These are phyloP conservation scores for Bothrops jararaca DNA, from an alignment of 2,113 vertebrate species.

Conservation along the genomic window DNA sequence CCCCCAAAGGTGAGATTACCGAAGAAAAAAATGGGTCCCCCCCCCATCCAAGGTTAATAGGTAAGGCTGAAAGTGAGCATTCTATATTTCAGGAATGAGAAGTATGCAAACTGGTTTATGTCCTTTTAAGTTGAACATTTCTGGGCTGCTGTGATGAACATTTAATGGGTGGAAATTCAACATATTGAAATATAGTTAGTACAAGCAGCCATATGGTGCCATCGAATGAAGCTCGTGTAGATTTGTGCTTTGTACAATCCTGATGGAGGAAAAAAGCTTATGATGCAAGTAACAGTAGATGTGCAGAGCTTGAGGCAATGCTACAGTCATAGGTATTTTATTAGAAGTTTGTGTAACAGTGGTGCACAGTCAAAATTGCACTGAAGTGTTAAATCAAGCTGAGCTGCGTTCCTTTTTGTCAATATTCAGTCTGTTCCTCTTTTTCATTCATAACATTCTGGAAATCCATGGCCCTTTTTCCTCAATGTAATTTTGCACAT, in stretches of 20 bases:
- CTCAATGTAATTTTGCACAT: background rate
- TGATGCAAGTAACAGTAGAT: background rate
- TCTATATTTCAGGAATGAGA: no score
- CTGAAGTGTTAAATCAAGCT: background rate
- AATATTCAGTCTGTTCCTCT: background rate
- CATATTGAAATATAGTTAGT: background rate
- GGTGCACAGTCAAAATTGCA: background rate
- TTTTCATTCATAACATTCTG: background rate
- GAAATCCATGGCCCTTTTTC: accelerated
- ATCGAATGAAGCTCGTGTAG: background rate
- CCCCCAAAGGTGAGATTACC: background rate
- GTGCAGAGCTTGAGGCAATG: background rate
- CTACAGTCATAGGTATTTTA: background rate
- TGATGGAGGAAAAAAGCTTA: background rate
- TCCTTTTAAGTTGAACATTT: background rate
- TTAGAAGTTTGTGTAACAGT: background rate
- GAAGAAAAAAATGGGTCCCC: background rate
- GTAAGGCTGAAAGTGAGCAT: background rate
- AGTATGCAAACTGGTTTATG: background rate
- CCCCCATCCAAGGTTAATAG: background rate
- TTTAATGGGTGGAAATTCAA: background rate
- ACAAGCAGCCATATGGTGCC: background rate
- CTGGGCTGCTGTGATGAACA: background rate
- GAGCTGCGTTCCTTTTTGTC: background rate
- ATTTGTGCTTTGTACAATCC: background rate